Evolutionary conservation across 1,140 invertebrate species (phyloP).

Genomic region (Megalopta genalis): DNA sequence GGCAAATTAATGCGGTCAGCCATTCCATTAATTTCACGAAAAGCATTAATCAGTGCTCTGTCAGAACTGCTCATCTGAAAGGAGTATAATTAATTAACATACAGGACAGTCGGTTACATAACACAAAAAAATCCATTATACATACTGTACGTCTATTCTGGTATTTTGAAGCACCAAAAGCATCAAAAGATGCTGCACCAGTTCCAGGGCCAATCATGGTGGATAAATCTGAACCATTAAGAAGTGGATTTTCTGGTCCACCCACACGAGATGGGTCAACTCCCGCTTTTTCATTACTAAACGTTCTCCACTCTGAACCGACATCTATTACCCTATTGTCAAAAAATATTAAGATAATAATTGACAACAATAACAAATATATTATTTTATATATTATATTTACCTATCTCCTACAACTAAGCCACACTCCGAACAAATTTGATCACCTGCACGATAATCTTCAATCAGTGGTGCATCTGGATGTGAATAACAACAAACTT

Average conservation of each 20-base stretch:
- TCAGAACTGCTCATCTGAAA: slow-evolving; percentile 93
- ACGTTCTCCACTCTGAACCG: slow-evolving; percentile 99
- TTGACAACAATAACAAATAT: neutral
- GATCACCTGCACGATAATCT: slow-evolving; percentile 98
- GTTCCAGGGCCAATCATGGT: slow-evolving; percentile 97
- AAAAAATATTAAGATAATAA: neutral
- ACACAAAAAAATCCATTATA: slow-evolving; percentile 19
- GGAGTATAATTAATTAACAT: slow-evolving; percentile 27
- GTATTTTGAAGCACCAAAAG: slow-evolving; percentile 94
- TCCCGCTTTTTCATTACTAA: slow-evolving; percentile 98
- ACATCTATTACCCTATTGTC: slow-evolving; percentile 96
- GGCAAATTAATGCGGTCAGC: slow-evolving; percentile 98
- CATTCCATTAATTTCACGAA: slow-evolving; percentile 98
- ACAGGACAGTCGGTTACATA: neutral
- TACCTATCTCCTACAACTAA: slow-evolving; percentile 99
- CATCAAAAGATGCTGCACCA: slow-evolving; percentile 89
- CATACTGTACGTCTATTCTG: slow-evolving; percentile 93
- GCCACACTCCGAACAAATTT: slow-evolving; percentile 99
- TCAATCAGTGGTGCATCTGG: slow-evolving; percentile 97
- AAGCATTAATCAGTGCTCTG: slow-evolving; percentile 95
- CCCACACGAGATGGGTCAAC: slow-evolving; percentile 99
- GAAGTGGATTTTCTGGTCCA: slow-evolving; percentile 95
- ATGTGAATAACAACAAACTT: slow-evolving; percentile 94
- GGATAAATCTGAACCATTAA: slow-evolving; percentile 97
- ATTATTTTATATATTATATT: slow-evolving; percentile 42